phyloP scores from a whole-genome alignment of 2,797 vertebrate species.

The Hapalemur alaotrensis region DNA sequence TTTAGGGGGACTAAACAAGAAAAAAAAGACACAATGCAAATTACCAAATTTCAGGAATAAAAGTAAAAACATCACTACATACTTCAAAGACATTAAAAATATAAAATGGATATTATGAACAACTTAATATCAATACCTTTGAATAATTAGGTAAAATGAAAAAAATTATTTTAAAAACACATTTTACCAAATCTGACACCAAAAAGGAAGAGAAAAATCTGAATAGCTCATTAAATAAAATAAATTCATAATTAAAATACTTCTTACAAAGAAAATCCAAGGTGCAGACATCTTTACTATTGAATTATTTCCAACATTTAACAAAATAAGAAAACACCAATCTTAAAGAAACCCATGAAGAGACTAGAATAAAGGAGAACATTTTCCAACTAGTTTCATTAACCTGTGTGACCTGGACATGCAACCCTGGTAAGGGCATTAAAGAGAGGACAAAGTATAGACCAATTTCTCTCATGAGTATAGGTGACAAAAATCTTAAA shows the following conservation, averaged over 20 bases:
- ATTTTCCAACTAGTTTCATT: neutral
- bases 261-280: neutral
- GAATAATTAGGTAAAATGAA: neutral
- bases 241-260: neutral
- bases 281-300: neutral
- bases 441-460: neutral
- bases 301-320: neutral
- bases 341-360: neutral
- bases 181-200: neutral
- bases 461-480: constrained; percentile 3
- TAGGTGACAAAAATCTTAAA: neutral
- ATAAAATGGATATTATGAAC: neutral
- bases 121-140: neutral
- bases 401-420: neutral
- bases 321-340: neutral
- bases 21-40: neutral
- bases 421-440: neutral
- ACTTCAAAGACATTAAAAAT: neutral
- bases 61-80: neutral
- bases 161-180: neutral
- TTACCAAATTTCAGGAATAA: neutral
- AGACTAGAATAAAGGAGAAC: neutral
- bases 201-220: neutral
- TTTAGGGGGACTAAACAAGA: neutral
- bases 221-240: neutral